These are phyloP conservation scores for Nothoprocta pentlandii DNA, from an alignment of 2,113 vertebrate species.

Conservation along the genomic window DNA sequence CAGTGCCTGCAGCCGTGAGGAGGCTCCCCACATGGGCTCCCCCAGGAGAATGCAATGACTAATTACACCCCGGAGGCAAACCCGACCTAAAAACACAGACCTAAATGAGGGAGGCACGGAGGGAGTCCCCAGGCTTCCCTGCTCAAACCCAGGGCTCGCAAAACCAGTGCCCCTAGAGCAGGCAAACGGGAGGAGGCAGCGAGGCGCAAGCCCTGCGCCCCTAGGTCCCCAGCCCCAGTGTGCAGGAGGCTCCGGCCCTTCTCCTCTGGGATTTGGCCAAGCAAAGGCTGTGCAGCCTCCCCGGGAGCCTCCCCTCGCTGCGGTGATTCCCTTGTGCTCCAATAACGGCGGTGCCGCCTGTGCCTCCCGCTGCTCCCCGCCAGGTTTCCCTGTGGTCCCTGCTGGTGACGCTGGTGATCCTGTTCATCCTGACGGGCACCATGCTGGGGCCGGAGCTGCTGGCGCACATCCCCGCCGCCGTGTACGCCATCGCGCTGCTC, in stretches of 20 bases:
- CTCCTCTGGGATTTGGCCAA: background rate
- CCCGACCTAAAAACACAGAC: accelerated
- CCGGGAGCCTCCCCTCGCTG: background rate
- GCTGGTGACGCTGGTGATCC: constrained; percentile 89
- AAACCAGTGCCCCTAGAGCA: background rate
- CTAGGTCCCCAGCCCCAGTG: background rate
- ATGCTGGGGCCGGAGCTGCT: constrained; percentile 94
- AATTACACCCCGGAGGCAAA: background rate
- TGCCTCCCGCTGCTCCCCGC: constrained; percentile 31
- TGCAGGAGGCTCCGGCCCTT: background rate
- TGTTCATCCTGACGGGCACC: constrained; percentile 94
- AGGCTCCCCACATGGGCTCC: background rate
- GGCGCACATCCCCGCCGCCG: constrained; percentile 88
- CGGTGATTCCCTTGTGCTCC: background rate
- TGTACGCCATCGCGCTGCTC: constrained; percentile 91
- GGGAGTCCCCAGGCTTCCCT: accelerated
- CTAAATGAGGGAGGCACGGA: accelerated
- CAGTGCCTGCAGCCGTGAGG: no score
- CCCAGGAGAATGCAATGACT: background rate
- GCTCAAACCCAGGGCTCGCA: background rate
- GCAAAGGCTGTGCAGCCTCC: background rate
- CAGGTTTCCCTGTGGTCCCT: constrained; percentile 96
- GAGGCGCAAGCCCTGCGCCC: background rate
- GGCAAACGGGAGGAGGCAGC: background rate
- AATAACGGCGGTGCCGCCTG: background rate